A percentile compares a stretch with the other conserved stretches of the same genome.
These are phyloP conservation scores for Bombycilla garrulus DNA, from an alignment of 2,113 vertebrate species.

Conservation along the genomic window DNA sequence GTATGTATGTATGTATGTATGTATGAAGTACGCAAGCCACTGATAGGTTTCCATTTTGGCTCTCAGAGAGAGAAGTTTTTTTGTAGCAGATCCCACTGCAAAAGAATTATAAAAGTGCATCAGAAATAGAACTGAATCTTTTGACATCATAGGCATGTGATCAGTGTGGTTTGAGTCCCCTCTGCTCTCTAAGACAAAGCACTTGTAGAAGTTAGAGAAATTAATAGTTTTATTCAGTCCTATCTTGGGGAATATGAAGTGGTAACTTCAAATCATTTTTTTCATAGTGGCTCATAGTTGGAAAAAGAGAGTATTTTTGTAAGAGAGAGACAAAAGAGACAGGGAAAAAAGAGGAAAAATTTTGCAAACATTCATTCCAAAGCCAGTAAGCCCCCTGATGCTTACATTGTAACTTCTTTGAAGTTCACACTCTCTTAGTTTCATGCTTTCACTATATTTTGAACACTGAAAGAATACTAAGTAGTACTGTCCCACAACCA, in stretches of 20 bases:
- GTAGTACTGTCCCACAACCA: background rate
- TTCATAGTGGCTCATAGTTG: background rate
- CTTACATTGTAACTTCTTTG: background rate
- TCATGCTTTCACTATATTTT: background rate
- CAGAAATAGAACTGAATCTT: background rate
- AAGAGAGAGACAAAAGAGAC: background rate
- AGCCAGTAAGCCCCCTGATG: background rate
- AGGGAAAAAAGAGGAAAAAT: background rate
- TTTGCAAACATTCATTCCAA: background rate
- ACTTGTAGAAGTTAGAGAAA: background rate
- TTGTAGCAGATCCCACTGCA: background rate
- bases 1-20: too few relatives aligned
- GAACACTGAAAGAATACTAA: background rate
- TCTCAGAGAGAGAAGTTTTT: background rate
- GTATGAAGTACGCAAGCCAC: background rate
- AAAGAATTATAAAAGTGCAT: background rate
- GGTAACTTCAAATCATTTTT: background rate
- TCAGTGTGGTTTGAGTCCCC: background rate
- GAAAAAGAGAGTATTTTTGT: background rate
- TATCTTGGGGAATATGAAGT: background rate
- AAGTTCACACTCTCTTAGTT: background rate
- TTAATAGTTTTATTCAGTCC: background rate
- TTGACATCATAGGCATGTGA: background rate
- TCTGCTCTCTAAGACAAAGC: background rate
- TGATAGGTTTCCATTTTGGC: background rate